Base-by-base conservation (phyloP, 2,113 vertebrate species). In the Notechis scutatus region DNA sequence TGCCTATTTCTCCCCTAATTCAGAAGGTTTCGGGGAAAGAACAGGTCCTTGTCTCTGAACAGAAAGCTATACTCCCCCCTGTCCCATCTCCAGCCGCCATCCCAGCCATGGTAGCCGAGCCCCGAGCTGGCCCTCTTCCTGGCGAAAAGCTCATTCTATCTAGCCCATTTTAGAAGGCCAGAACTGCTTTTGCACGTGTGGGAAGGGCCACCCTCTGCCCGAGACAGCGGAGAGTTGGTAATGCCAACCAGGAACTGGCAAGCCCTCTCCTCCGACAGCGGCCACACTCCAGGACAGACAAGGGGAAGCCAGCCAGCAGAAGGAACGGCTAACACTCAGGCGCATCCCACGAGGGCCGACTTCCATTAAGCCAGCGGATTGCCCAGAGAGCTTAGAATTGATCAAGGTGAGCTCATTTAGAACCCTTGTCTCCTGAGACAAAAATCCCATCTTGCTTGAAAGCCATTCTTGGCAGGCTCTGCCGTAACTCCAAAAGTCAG, bases 301-400 rank as follows among this genome's bases (percentile, higher is more conserved):
- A 39, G n/a, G 69, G n/a, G n/a, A 74, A 20, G 15, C 1, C n/a
- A 20, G n/a, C n/a, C 47, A 15, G 85, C 12, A 45, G 11, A 26
- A 10, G 90, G 21, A 6, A 15, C 10, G 1, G 4, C 85, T 2
- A 10, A 11, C 1, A 0, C 59, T 2, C 1, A 1, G 55, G 24
- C 8, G 15, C 0, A 9, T 59, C 87, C 34, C 42, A 6, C 1
- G 9, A 26, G 69, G 21, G 8, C 1, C 2, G 2, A 2, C 45
- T 92, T 61, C 91, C 87, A 3, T 8, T 2, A 90, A 92, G 61
- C 11, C 69, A 85, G 93, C 2, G 15, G 88, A 55, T 4, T 23
- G 34, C 55, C 26, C 26, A 5, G 39, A 54, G 69, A 3, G 29
- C 89, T 54, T 10, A 34, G 55, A 88, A 86, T 20, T 42, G 87